Conservation (phyloP, 2,797 vertebrate genomes). For the Agapornis canus region DNA sequence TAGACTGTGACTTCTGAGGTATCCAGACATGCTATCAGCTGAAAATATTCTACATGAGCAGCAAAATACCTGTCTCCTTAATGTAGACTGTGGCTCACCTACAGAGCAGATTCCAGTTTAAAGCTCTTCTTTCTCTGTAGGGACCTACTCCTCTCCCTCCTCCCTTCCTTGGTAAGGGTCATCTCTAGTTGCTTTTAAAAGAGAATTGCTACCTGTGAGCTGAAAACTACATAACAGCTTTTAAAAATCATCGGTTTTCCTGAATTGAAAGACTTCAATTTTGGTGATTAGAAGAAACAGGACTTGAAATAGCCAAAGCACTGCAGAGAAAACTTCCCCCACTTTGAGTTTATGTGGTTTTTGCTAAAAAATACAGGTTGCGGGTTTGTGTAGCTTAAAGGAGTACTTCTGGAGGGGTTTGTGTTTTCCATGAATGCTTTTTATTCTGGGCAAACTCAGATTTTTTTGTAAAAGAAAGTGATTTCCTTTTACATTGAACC, state of each 20-base stretch:
- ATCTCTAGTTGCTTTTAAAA: not conserved
- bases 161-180: not conserved
- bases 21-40: not conserved
- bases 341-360: not conserved
- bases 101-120: not conserved
- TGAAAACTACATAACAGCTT: not conserved
- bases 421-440: not conserved
- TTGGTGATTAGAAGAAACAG: not conserved
- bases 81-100: not conserved
- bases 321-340: accelerated
- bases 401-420: accelerated
- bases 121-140: not conserved
- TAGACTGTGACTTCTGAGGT: not conserved
- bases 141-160: not conserved
- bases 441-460: not conserved
- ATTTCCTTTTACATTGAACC: not conserved
- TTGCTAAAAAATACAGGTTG: not conserved
- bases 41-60: not conserved
- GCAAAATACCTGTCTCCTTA: not conserved
- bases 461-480: not conserved
- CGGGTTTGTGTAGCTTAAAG: not conserved
- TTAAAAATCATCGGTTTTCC: not conserved
- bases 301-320: not conserved
- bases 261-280: not conserved
- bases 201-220: not conserved